phyloP scores from a whole-genome alignment of 2,113 vertebrate genomes.

The Perognathus longimembris region DNA sequence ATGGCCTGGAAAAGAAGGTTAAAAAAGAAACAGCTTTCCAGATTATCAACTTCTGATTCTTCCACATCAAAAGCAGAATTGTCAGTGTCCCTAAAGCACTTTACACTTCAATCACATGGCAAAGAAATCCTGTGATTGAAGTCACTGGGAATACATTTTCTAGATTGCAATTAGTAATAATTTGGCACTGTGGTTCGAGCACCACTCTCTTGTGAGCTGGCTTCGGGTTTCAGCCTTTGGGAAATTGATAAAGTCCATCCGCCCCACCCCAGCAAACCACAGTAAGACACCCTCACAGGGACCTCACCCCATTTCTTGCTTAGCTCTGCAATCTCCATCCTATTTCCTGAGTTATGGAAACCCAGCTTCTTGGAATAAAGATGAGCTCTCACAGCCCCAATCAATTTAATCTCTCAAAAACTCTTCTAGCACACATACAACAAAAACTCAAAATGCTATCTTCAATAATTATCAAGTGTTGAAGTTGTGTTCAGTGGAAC shows the following conservation, averaged over 20 bases:
- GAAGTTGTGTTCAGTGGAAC: slow-evolving; percentile 8
- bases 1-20: neutral
- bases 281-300: neutral
- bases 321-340: neutral
- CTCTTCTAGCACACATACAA: neutral
- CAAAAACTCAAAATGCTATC: slow-evolving; percentile 24
- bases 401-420: neutral
- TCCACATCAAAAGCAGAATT: neutral
- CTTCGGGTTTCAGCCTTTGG: neutral
- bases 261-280: neutral
- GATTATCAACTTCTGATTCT: neutral
- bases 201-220: neutral
- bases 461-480: slow-evolving; percentile 53
- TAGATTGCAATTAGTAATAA: neutral
- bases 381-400: neutral
- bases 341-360: neutral
- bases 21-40: neutral
- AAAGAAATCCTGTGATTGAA: neutral
- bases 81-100: neutral
- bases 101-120: neutral
- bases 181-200: neutral
- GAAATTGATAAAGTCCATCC: neutral
- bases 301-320: neutral
- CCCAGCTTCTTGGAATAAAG: neutral
- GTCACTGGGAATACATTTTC: neutral